Evolutionary conservation across 2,113 vertebrate species (phyloP).

Genomic region (Pyrgilauda ruficollis): DNA sequence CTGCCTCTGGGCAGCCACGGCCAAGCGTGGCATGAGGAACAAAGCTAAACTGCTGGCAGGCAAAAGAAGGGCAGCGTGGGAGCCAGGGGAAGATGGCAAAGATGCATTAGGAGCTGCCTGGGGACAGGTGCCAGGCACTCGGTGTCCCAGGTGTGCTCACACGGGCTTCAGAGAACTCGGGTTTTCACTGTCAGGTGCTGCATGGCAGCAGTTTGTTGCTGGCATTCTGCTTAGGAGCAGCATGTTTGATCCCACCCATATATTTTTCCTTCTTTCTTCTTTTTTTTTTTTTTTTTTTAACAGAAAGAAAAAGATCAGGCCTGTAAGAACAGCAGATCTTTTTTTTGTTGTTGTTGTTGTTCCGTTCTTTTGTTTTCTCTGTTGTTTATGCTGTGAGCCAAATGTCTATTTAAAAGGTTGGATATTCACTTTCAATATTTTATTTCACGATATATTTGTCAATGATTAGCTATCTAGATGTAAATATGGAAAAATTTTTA

Average conservation of each 20-base stretch:
- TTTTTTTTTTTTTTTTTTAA: neutral
- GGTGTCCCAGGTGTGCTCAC: neutral
- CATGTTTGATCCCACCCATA: neutral
- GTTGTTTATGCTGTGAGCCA: constrained; percentile 80
- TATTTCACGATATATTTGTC: constrained; percentile 76
- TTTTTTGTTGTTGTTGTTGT: neutral
- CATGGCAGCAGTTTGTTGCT: neutral
- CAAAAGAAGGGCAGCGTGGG: neutral
- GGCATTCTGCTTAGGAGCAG: constrained; percentile 2
- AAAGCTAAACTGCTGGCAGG: neutral
- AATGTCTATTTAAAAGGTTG: constrained; percentile 79
- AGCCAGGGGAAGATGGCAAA: neutral
- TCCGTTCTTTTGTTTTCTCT: constrained; percentile 53
- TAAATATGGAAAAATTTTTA: constrained; percentile 77
- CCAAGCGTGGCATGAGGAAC: neutral
- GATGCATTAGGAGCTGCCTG: neutral
- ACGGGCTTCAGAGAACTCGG: neutral
- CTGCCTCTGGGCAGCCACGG: neutral
- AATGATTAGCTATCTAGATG: constrained; percentile 71
- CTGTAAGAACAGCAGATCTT: constrained; percentile 41
- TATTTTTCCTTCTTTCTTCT: neutral
- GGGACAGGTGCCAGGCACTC: neutral
- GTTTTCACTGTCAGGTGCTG: neutral
- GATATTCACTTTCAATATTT: constrained; percentile 75
- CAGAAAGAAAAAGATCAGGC: neutral